Conservation (phyloP, 2,888 invertebrate genomes). For the Capitulum mitella region DNA sequence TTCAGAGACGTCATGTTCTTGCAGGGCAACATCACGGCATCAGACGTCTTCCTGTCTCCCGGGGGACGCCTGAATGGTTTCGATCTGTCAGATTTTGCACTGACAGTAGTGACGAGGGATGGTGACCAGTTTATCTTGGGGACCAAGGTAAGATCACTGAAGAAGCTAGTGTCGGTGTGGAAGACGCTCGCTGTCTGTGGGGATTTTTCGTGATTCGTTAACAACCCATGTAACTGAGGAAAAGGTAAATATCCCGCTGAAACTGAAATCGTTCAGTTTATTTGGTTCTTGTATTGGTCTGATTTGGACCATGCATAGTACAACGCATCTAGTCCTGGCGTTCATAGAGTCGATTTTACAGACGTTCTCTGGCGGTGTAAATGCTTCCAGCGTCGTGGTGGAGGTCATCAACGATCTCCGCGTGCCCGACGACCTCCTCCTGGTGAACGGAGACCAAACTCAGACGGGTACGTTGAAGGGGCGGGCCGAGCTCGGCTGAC, state of each 20-base stretch:
- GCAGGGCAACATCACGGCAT: background rate
- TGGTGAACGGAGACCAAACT: background rate
- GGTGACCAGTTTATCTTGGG: background rate
- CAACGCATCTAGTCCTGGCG: too few relatives aligned
- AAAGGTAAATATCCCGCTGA: too few relatives aligned
- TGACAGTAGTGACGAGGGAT: background rate
- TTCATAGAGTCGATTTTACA: too few relatives aligned
- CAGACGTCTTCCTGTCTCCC: background rate
- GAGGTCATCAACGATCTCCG: background rate
- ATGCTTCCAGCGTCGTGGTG: background rate
- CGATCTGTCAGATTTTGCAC: background rate
- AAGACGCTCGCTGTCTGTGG: too few relatives aligned
- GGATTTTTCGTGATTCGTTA: too few relatives aligned
- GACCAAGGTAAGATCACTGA: background rate
- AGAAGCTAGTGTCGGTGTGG: too few relatives aligned
- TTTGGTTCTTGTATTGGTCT: too few relatives aligned
- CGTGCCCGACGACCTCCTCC: background rate
- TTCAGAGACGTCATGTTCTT: background rate
- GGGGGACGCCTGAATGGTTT: background rate
- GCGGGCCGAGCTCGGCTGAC: too few relatives aligned
- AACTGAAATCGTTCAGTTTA: too few relatives aligned
- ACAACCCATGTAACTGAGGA: too few relatives aligned
- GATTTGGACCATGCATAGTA: too few relatives aligned
- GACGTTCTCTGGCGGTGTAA: background rate
- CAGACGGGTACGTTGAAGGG: background rate